Evolutionary conservation across 2,113 vertebrate genomes (phyloP).

Genomic region (Glareola pratincola): DNA sequence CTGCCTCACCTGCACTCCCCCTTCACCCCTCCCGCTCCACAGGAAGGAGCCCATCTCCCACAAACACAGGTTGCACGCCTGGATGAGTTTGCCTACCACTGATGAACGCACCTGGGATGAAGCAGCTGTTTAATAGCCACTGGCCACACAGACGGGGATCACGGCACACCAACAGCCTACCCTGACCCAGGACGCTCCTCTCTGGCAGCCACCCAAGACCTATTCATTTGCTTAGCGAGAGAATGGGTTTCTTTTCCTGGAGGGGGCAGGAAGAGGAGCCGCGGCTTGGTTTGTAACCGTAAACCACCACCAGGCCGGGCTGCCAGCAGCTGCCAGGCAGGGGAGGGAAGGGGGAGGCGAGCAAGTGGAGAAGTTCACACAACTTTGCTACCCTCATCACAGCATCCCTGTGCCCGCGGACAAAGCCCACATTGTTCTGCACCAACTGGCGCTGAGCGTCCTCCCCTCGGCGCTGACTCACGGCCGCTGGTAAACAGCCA

Average conservation of each 20-base stretch:
- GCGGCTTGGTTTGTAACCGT: background rate
- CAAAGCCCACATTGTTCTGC: background rate
- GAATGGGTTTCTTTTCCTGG: background rate
- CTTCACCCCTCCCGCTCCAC: background rate
- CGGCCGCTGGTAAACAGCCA: fast-evolving
- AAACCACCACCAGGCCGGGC: background rate
- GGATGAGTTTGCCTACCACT: background rate
- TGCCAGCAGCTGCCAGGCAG: background rate
- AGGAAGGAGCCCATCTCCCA: background rate
- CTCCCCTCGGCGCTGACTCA: fast-evolving
- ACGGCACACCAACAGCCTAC: background rate
- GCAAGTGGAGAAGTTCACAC: background rate
- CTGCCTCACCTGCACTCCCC: background rate
- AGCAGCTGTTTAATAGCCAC: background rate
- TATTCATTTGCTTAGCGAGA: background rate
- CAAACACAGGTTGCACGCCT: background rate
- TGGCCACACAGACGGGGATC: background rate
- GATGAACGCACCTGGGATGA: fast-evolving
- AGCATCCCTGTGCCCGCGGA: background rate
- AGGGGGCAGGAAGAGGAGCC: background rate
- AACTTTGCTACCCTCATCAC: background rate
- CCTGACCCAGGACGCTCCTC: background rate
- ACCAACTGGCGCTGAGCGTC: background rate
- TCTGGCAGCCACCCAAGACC: background rate
- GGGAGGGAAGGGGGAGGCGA: background rate